Percentiles rank a stretch among this genome's conserved stretches.
Conservation (phyloP, 1,140 invertebrate genomes). For the Drosophila persimilis region DNA sequence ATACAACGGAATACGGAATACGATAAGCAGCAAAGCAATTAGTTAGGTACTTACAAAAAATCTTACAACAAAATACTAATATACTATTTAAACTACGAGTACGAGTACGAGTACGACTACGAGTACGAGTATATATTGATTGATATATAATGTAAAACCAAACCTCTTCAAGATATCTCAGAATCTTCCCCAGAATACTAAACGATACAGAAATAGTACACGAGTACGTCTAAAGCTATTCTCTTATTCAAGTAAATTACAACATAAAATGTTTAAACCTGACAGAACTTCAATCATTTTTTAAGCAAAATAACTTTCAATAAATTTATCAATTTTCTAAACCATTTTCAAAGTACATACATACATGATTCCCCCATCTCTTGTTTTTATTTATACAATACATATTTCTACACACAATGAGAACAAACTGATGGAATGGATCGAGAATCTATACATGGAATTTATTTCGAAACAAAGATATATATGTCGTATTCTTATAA, state of each 20-base stretch:
- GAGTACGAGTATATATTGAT: conserved; percentile 16
- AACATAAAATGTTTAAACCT: conserved; percentile 52
- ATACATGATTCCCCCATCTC: neutral
- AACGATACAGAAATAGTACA: conserved; percentile 42
- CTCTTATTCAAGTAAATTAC: conserved; percentile 58
- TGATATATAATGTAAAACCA: conserved; percentile 42
- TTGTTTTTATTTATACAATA: neutral
- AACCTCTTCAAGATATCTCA: conserved; percentile 59
- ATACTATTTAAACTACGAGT: conserved; percentile 24
- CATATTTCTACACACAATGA: neutral
- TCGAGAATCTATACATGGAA: conserved; percentile 20
- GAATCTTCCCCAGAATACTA: conserved; percentile 62
- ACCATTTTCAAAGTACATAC: conserved; percentile 47
- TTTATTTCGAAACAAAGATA: conserved; percentile 41
- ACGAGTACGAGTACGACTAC: no score
- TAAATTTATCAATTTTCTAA: conserved; percentile 62
- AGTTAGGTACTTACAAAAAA: conserved; percentile 73
- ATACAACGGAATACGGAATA: conserved; percentile 52
- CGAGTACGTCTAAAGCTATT: conserved; percentile 55
- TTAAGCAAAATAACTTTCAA: conserved; percentile 53
- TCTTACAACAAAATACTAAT: conserved; percentile 58
- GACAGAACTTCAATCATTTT: conserved; percentile 75
- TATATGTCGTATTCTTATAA: conserved; percentile 1
- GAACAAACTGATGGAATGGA: neutral
- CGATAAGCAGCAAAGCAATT: conserved; percentile 48